Conservation (phyloP, 1,140 invertebrate species). For the Drosophila yakuba region DNA sequence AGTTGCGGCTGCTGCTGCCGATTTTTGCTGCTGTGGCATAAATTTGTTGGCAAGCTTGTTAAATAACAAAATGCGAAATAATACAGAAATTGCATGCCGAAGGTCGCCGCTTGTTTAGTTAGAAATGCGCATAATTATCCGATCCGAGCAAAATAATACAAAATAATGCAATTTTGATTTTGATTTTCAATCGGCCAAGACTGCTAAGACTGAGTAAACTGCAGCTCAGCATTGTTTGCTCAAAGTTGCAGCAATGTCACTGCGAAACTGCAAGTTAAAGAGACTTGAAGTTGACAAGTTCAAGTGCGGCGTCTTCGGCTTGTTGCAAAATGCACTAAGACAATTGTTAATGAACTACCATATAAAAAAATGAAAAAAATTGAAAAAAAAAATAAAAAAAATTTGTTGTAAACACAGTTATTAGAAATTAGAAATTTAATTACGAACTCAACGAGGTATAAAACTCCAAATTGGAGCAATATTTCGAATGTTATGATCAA, state of each 20-base stretch:
- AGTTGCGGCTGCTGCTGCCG: constrained; percentile 26
- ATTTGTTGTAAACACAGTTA: too few species aligned
- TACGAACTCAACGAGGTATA: too few species aligned
- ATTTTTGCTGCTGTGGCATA: constrained; percentile 36
- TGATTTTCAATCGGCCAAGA: constrained; percentile 64
- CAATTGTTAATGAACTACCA: too few species aligned
- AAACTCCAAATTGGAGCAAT: too few species aligned
- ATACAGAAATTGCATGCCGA: constrained; percentile 44
- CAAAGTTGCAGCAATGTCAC: constrained; percentile 66
- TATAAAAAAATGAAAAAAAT: too few species aligned
- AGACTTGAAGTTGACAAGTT: constrained; percentile 71
- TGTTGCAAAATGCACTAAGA: constrained; percentile 2
- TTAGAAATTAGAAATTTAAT: too few species aligned
- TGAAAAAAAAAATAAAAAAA: too few species aligned
- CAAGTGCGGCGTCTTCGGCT: constrained; percentile 54
- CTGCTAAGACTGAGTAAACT: constrained; percentile 25
- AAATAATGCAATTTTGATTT: constrained; percentile 66
- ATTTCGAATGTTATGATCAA: too few species aligned
- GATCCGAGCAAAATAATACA: too few species aligned
- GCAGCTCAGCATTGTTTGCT: constrained; percentile 54
- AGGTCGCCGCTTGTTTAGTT: constrained; percentile 55
- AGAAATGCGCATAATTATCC: constrained; percentile 77
- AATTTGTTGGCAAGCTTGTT: constrained; percentile 53
- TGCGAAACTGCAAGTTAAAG: constrained; percentile 3
- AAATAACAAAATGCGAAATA: constrained; percentile 14